These are phyloP conservation scores for Tyrannus savana DNA, from an alignment of 2,113 vertebrate species.

Conservation along the genomic window DNA sequence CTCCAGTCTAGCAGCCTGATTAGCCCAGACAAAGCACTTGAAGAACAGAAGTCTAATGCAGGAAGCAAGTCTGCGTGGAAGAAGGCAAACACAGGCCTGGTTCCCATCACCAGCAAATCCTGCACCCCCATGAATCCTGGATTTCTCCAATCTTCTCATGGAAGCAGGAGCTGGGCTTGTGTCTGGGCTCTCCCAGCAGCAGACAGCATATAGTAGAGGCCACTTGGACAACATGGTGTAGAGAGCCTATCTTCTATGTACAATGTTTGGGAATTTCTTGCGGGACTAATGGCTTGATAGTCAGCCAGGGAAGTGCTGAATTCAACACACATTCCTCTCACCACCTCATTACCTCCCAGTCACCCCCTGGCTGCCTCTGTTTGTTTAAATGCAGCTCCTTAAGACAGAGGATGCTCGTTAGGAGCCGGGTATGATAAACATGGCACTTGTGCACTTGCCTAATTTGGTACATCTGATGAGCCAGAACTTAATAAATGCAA, in stretches of 20 bases:
- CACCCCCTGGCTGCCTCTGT: background rate
- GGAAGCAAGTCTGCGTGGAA: background rate
- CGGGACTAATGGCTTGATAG: background rate
- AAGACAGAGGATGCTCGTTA: conserved; percentile 28
- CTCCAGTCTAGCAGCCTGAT: background rate
- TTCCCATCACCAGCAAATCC: background rate
- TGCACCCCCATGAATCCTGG: background rate
- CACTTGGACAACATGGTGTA: background rate
- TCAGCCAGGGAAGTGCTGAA: conserved; percentile 1
- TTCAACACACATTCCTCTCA: conserved; percentile 13
- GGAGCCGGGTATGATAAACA: background rate
- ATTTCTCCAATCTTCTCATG: background rate
- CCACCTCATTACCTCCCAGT: conserved; percentile 30
- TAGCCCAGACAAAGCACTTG: background rate
- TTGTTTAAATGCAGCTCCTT: background rate
- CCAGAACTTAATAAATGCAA: conserved; percentile 49
- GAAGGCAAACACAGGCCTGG: background rate
- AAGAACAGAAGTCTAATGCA: background rate
- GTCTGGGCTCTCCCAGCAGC: background rate
- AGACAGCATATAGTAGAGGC: background rate
- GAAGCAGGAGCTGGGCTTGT: background rate
- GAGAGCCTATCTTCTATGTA: background rate
- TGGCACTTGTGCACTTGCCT: background rate
- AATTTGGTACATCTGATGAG: conserved; percentile 50
- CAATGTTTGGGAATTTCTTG: background rate